These are phyloP conservation scores for Dysdera silvatica DNA, from an alignment of 1,140 invertebrate genomes.

Conservation along the genomic window DNA sequence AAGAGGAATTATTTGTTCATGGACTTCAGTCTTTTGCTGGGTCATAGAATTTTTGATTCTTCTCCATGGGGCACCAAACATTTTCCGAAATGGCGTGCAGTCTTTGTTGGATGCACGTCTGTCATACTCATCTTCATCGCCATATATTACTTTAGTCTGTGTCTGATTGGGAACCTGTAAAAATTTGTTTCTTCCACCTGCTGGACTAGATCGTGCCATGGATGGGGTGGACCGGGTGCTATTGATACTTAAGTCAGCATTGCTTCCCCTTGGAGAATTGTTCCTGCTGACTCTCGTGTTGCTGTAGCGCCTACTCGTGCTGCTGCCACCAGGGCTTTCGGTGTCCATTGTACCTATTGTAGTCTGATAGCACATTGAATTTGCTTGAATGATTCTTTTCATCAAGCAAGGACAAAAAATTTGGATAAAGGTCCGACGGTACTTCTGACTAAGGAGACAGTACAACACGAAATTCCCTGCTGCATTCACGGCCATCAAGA, in stretches of 20 bases:
- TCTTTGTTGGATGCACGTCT: neutral
- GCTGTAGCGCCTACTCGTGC: conserved; percentile 2
- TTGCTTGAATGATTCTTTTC: conserved; percentile 3
- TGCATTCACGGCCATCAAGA: conserved; percentile 61
- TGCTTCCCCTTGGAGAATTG: neutral
- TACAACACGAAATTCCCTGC: conserved; percentile 66
- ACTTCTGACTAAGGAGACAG: conserved; percentile 65
- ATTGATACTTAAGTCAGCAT: neutral
- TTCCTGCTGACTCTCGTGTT: neutral
- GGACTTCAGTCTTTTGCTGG: neutral
- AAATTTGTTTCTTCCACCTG: neutral
- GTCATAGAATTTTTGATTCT: conserved; percentile 5
- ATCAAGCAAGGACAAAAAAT: conserved; percentile 52
- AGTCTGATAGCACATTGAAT: conserved; percentile 28
- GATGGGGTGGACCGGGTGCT: neutral
- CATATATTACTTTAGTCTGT: conserved; percentile 9
- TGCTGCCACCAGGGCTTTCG: conserved; percentile 23
- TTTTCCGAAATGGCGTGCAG: conserved; percentile 1
- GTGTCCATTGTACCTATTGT: conserved; percentile 21
- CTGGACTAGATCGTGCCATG: neutral
- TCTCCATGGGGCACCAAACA: conserved; percentile 6
- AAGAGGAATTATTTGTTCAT: conserved; percentile 16
- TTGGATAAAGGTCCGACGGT: conserved; percentile 59
- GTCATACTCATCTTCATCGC: conserved; percentile 4
- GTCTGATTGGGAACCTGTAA: conserved; percentile 14